Percentiles rank a stretch among this genome's conserved stretches.
Conservation (phyloP, 2,797 vertebrate genomes). For the Enteromius fasciolatus region DNA sequence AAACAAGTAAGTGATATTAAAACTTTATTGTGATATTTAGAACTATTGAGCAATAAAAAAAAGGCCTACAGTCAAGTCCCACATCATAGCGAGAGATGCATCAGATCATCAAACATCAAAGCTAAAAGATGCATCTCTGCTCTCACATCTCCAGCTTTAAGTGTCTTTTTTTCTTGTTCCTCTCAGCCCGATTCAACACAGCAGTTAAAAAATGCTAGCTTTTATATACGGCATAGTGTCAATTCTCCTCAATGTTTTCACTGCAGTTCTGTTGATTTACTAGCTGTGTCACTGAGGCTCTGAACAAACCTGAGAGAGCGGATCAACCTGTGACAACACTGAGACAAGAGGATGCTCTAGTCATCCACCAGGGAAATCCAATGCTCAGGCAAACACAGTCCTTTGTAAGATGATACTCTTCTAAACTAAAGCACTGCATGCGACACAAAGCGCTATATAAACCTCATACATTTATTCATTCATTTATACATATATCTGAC, state of each 20-base stretch:
- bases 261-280: constrained; percentile 22
- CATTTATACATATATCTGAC: neutral
- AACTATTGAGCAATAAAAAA: neutral
- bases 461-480: neutral
- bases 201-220: neutral
- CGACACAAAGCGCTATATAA: neutral
- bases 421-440: neutral
- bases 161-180: neutral
- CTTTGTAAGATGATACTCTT: constrained; percentile 13
- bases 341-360: constrained; percentile 23
- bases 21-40: too few relatives aligned
- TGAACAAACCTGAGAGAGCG: neutral
- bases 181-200: neutral
- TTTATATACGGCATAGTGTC: neutral
- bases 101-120: constrained; percentile 25
- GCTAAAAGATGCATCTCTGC: neutral
- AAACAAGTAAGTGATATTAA: neutral
- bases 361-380: constrained; percentile 35
- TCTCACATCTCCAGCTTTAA: neutral
- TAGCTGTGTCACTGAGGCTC: constrained; percentile 5
- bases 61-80: neutral
- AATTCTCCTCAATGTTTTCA: constrained; percentile 15
- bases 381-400: constrained; percentile 18
- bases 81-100: neutral
- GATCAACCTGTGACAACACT: constrained; percentile 23